A percentile compares a stretch with the other conserved stretches of the same genome.
Evolutionary conservation across 2,797 vertebrate genomes (phyloP).

Genomic region (Threskiornis aethiopicus): DNA sequence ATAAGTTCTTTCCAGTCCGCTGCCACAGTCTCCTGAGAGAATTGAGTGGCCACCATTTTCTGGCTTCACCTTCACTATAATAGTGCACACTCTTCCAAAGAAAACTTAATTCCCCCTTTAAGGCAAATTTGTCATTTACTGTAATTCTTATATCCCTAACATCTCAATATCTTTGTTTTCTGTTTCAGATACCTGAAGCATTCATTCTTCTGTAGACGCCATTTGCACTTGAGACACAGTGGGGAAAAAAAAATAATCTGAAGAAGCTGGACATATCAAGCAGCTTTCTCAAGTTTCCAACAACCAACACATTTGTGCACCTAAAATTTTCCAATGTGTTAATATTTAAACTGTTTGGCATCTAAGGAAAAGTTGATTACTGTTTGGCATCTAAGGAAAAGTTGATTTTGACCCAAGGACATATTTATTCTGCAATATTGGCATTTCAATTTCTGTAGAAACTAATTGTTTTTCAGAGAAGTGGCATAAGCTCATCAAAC

Average conservation of each 20-base stretch:
- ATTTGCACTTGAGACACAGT: not conserved
- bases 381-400: not conserved
- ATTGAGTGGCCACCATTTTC: not conserved
- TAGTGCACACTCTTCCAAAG: not conserved
- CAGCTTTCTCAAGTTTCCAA: not conserved
- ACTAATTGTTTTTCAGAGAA: not conserved
- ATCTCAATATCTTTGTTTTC: not conserved
- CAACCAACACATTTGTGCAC: not conserved
- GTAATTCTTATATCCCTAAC: not conserved
- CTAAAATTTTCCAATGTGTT: not conserved
- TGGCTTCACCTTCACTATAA: not conserved
- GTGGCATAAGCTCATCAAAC: not conserved
- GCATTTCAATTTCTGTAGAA: not conserved
- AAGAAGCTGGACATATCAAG: not conserved
- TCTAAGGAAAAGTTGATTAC: no score
- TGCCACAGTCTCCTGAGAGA: not conserved
- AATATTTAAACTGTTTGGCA: not conserved
- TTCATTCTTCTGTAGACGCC: not conserved
- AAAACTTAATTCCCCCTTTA: not conserved
- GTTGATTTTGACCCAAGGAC: not conserved
- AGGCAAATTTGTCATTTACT: not conserved
- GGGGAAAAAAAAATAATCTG: not conserved
- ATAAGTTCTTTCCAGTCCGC: not conserved
- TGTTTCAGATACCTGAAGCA: conserved; percentile 2
- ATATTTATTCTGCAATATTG: not conserved